These are phyloP conservation scores for Rhynchomys soricoides DNA, from an alignment of 2,113 vertebrate species.

Conservation along the genomic window DNA sequence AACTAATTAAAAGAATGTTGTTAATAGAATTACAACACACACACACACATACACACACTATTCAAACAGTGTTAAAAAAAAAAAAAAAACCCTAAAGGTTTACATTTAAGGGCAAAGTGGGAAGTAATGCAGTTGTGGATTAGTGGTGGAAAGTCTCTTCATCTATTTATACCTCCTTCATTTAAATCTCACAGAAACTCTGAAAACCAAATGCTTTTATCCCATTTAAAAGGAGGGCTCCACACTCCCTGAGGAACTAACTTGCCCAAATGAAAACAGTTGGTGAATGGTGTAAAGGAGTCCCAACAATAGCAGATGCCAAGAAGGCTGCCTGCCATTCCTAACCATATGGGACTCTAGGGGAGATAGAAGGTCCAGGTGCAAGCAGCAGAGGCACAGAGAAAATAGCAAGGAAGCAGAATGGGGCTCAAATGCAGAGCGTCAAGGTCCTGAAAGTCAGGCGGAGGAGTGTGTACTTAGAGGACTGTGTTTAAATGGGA, in stretches of 20 bases:
- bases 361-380: neutral
- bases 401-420: neutral
- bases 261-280: neutral
- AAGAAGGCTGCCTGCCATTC: neutral
- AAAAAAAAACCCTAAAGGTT: too few species aligned
- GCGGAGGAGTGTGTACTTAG: neutral
- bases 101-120: neutral
- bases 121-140: neutral
- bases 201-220: neutral
- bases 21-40: neutral
- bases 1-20: neutral
- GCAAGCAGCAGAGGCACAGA: neutral
- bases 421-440: neutral
- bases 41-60: neutral
- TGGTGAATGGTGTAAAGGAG: neutral
- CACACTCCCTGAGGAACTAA: conserved; percentile 25
- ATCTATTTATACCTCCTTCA: neutral
- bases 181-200: neutral
- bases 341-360: neutral
- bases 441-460: neutral
- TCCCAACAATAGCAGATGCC: neutral
- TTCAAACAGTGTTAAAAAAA: neutral
- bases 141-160: neutral
- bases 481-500: neutral
- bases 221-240: conserved; percentile 13